These are phyloP conservation scores for Synanthedon myopaeformis DNA, from an alignment of 2,888 invertebrate species.

Conservation along the genomic window DNA sequence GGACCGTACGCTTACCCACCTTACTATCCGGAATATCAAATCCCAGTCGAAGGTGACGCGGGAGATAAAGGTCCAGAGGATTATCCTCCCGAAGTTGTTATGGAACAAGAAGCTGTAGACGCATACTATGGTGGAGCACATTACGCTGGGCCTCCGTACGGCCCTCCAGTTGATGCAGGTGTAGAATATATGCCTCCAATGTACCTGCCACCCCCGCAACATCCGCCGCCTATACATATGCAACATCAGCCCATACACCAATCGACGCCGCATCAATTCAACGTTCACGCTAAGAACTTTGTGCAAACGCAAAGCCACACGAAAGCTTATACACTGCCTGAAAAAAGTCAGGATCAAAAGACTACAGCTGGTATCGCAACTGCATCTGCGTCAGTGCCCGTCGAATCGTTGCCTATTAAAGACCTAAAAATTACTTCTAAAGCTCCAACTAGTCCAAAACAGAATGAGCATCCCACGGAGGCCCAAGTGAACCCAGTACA, in stretches of 20 bases:
- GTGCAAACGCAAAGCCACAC: conserved; percentile 47
- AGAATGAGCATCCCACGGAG: conserved; percentile 24
- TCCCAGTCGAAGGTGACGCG: conserved; percentile 54
- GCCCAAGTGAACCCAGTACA: conserved; percentile 23
- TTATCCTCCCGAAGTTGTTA: conserved; percentile 53
- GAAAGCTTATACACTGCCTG: conserved; percentile 28
- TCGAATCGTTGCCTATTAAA: conserved; percentile 51
- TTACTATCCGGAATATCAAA: conserved; percentile 57
- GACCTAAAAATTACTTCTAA: conserved; percentile 52
- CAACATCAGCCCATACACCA: conserved; percentile 41
- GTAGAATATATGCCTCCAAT: conserved; percentile 58
- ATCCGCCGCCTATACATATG: conserved; percentile 38
- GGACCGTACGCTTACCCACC: conserved; percentile 60
- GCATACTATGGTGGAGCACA: conserved; percentile 57
- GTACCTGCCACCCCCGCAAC: conserved; percentile 51
- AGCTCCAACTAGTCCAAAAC: conserved; percentile 50
- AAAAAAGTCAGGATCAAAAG: conserved; percentile 38
- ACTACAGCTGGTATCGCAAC: conserved; percentile 24
- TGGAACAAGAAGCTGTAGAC: conserved; percentile 64
- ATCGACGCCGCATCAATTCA: conserved; percentile 53
- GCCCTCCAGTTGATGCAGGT: conserved; percentile 44
- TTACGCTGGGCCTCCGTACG: conserved; percentile 44
- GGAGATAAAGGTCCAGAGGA: conserved; percentile 59
- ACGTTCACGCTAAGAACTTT: conserved; percentile 65
- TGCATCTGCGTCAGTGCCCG: conserved; percentile 25